Percentiles rank a stretch among this genome's conserved stretches.
phyloP scores from a whole-genome alignment of 2,797 vertebrate species.

The Emydoidea blandingii region DNA sequence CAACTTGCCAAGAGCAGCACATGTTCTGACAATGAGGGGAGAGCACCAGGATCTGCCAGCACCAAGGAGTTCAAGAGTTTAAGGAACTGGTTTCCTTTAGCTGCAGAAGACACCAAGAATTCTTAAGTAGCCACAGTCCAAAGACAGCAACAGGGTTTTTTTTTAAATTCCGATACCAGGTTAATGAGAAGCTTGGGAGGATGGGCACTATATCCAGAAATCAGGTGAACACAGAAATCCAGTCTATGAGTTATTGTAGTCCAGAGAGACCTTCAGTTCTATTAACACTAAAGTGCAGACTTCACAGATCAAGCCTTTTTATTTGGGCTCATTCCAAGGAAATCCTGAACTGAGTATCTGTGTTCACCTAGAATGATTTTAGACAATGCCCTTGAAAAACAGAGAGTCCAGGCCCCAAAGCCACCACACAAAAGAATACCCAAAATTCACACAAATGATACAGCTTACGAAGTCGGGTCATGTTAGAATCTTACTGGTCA shows the following conservation, averaged over 20 bases:
- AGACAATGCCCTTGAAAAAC: constrained; percentile 17
- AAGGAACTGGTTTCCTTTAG: constrained; percentile 43
- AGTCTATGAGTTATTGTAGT: constrained; percentile 15
- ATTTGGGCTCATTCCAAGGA: background rate
- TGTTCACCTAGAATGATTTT: constrained; percentile 50
- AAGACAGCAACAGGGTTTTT: constrained; percentile 24
- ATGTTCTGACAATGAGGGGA: constrained; percentile 52
- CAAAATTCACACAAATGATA: constrained; percentile 8
- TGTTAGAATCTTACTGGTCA: constrained; percentile 54
- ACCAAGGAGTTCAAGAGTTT: constrained; percentile 42
- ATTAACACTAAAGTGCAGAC: background rate
- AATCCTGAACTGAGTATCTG: constrained; percentile 44
- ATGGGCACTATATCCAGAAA: constrained; percentile 26
- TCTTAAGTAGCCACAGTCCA: constrained; percentile 36
- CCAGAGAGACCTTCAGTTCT: background rate
- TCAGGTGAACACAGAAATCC: constrained; percentile 63
- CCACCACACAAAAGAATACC: constrained; percentile 30
- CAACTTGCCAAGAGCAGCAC: constrained; percentile 47
- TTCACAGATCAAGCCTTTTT: background rate
- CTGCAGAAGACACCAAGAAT: constrained; percentile 45
- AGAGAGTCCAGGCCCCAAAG: constrained; percentile 39
- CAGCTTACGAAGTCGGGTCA: background rate
- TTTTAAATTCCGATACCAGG: constrained; percentile 59
- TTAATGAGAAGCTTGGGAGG: constrained; percentile 46
- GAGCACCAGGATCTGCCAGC: constrained; percentile 56